These are phyloP conservation scores for Brevimyrus niger DNA, from an alignment of 2,113 vertebrate species.

Conservation along the genomic window DNA sequence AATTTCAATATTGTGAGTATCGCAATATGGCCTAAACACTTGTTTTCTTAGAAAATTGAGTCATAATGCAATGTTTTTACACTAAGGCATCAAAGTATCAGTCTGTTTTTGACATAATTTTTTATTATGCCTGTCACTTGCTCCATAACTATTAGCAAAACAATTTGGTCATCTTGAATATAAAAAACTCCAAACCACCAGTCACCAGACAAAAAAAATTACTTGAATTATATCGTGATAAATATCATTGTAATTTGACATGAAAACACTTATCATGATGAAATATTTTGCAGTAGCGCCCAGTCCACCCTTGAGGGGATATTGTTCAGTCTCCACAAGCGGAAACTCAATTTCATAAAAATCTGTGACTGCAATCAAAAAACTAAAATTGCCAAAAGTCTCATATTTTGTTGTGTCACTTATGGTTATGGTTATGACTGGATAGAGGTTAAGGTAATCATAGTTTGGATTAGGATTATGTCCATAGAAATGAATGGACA, in stretches of 20 bases:
- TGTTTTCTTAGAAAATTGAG: neutral
- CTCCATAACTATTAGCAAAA: neutral
- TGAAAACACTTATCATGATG: neutral
- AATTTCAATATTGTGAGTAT: neutral
- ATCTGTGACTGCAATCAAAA: neutral
- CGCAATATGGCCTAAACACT: neutral
- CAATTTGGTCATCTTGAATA: neutral
- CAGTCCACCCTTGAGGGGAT: neutral
- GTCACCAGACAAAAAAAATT: neutral
- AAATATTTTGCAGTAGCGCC: neutral
- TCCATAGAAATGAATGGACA: neutral
- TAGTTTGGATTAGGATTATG: neutral
- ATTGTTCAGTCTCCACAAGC: neutral
- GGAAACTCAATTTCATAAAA: neutral
- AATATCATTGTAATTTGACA: neutral
- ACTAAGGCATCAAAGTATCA: neutral
- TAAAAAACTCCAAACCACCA: neutral
- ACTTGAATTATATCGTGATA: neutral
- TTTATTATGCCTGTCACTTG: neutral
- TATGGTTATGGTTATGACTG: neutral
- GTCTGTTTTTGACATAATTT: no score
- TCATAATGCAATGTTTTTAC: neutral
- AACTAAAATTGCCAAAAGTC: neutral
- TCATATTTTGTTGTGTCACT: no score
- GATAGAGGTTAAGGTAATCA: neutral